Evolutionary conservation across 2,797 vertebrate genomes (phyloP).

Genomic region (Limosa lapponica): DNA sequence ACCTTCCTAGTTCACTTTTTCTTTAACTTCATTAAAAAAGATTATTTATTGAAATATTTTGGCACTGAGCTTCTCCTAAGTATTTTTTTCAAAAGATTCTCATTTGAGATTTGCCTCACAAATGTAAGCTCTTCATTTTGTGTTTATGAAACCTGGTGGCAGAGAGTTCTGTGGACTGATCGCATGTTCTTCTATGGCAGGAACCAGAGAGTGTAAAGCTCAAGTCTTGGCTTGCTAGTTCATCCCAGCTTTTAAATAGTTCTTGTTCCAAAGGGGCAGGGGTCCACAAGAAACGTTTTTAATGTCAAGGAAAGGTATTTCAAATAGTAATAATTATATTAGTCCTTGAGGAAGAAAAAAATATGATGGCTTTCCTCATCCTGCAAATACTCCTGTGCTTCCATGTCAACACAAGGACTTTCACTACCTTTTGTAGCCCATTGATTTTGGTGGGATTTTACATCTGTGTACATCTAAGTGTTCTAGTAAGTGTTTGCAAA

Average conservation of each 20-base stretch:
- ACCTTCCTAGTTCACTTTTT: not conserved
- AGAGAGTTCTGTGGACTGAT: not conserved
- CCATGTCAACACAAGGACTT: not conserved
- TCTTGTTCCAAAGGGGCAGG: not conserved
- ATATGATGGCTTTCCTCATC: fast-evolving
- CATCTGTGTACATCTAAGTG: not conserved
- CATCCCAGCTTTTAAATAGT: not conserved
- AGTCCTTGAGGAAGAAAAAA: not conserved
- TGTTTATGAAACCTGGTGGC: not conserved
- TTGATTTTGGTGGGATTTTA: not conserved
- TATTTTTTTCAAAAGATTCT: not conserved
- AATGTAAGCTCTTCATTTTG: not conserved
- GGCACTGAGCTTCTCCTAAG: not conserved
- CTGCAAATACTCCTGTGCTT: not conserved
- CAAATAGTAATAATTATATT: not conserved
- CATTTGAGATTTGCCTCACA: not conserved
- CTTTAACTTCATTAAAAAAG: not conserved
- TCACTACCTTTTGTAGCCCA: not conserved
- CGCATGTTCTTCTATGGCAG: fast-evolving
- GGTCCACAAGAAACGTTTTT: not conserved
- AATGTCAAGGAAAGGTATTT: not conserved
- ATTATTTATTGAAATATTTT: not conserved
- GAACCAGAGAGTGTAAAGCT: fast-evolving
- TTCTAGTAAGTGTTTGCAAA: not conserved
- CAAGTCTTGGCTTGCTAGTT: not conserved